Conservation (phyloP, 2,888 invertebrate species). For the Pterostichus madidus region DNA sequence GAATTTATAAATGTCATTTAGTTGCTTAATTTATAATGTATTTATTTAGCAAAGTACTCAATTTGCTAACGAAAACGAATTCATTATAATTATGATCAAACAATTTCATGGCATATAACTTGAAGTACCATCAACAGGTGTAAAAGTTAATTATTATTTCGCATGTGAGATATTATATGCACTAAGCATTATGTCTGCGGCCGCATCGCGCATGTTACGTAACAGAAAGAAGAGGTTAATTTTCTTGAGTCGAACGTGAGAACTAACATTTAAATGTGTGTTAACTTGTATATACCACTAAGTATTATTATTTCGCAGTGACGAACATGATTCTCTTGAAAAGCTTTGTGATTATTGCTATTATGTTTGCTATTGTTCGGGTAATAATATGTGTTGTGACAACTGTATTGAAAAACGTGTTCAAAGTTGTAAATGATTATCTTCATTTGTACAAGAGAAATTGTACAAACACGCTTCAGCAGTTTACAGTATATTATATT, state of each 20-base stretch:
- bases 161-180: constrained; percentile 39
- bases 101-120: constrained; percentile 42
- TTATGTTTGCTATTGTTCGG: constrained; percentile 26
- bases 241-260: constrained; percentile 55
- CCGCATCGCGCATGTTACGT: constrained; percentile 49
- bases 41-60: constrained; percentile 1
- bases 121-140: constrained; percentile 43
- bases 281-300: constrained; percentile 50
- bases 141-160: constrained; percentile 56
- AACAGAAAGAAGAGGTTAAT: constrained; percentile 57
- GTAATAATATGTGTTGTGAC: constrained; percentile 16
- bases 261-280: constrained; percentile 63
- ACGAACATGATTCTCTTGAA: constrained; percentile 16
- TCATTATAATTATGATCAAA: constrained; percentile 18
- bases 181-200: constrained; percentile 31
- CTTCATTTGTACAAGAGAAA: too few relatives aligned
- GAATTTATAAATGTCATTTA: constrained; percentile 24
- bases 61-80: constrained; percentile 13
- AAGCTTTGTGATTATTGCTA: constrained; percentile 27
- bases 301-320: constrained; percentile 38
- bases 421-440: background rate
- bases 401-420: too few relatives aligned
- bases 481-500: too few relatives aligned
- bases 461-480: too few relatives aligned
- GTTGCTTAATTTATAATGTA: constrained; percentile 10